Evolutionary conservation across 2,797 vertebrate genomes (phyloP).

Genomic region (Poeciliopsis infans): DNA sequence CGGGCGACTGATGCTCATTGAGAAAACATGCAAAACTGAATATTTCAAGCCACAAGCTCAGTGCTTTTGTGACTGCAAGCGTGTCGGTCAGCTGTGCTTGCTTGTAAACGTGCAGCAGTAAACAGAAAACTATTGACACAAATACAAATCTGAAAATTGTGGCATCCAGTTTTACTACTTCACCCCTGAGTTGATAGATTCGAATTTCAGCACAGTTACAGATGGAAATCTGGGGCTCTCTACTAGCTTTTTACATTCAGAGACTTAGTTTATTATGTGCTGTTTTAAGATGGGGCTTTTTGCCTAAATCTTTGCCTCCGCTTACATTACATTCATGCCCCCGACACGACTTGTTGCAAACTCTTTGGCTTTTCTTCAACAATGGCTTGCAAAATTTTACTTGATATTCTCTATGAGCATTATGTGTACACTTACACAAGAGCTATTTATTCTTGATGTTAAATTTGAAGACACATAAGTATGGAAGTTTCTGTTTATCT

Average conservation of each 20-base stretch:
- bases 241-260: background rate
- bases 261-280: background rate
- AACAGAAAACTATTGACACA: background rate
- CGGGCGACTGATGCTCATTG: constrained; percentile 28
- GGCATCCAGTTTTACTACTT: background rate
- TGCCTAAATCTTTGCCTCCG: too few relatives aligned
- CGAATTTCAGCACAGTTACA: background rate
- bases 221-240: background rate
- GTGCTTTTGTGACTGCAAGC: background rate
- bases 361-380: too few relatives aligned
- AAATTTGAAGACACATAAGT: too few relatives aligned
- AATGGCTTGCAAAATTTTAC: too few relatives aligned
- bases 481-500: too few relatives aligned
- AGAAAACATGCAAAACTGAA: constrained; percentile 6
- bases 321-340: too few relatives aligned
- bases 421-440: too few relatives aligned
- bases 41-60: background rate
- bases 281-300: too few relatives aligned
- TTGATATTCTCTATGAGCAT: too few relatives aligned
- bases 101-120: background rate
- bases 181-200: background rate
- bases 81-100: background rate
- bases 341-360: too few relatives aligned
- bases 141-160: background rate
- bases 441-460: too few relatives aligned